Base-by-base conservation (phyloP, 2,797 vertebrate genomes). In the Sylvilagus floridanus region DNA sequence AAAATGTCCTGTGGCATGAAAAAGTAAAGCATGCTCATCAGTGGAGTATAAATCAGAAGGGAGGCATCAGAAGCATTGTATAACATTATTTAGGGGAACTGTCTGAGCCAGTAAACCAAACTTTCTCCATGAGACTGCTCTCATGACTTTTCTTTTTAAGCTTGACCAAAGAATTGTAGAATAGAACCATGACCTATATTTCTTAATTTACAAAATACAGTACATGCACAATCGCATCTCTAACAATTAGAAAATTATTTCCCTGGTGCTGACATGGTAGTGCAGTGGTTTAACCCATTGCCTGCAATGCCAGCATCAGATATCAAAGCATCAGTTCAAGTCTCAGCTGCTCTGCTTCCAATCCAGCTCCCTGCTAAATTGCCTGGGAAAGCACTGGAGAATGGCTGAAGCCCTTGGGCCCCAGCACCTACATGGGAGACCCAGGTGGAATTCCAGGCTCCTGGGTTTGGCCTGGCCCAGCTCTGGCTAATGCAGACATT, bases 131-230 rank as follows among this genome's bases (percentile, higher is more conserved):
- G 32, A 75, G 17, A 94, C 28, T 87, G 10, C 1, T 54, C 42
- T 92, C 19, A 37, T 83, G 32, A 60, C 3, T 83, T 84, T 37
- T 28, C 60, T 63, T 92, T 50, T 50, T 12, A 83, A 77, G n/a
- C 26, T 93, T 92, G 68, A 26, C 71, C 24, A 91, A 91, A 94
- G 14, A 93, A 85, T n/a, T 91, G 8, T 54, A 91, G 21, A 94
- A 88, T 62, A 75, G 19, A 96, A 71, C 26, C 16, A 60, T 85
- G 8, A 78, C n/a, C 54, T 85, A 57, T 84, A 81, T 84, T 87
- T 88, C 50, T 72, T 72, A 84, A 93, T 37, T 87, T 88, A 17
- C 16, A 35, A 78, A 84, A 93, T 75, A 32, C 84, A 68, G 35
- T 62, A 63, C 26, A 88, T 50, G 14, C 6, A 76, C 16, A 50